Evolutionary conservation across 2,888 invertebrate genomes (phyloP).

Genomic region (Phymatocera aterrima): DNA sequence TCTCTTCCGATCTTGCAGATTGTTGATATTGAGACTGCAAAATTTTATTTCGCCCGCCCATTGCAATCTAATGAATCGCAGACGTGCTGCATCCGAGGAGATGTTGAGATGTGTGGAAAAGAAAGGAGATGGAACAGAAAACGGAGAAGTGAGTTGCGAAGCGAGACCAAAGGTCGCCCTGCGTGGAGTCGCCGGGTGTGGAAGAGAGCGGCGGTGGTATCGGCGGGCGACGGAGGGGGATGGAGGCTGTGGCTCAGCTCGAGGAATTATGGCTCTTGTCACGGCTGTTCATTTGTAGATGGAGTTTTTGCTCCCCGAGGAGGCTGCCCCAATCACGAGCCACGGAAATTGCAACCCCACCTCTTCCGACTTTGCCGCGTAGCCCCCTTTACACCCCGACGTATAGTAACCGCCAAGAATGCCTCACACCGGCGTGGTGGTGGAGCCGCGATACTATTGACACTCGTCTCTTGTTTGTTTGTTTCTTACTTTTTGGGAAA

Average conservation of each 20-base stretch:
- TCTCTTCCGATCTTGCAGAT: too few relatives aligned
- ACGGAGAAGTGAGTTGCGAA: neutral
- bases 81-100: neutral
- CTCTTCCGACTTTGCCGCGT: conserved; percentile 59
- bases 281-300: conserved; percentile 85
- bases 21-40: neutral
- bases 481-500: neutral
- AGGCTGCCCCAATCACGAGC: conserved; percentile 82
- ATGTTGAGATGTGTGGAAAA: neutral
- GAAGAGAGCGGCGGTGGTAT: conserved; percentile 25
- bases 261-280: conserved; percentile 83
- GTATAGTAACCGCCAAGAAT: conserved; percentile 45
- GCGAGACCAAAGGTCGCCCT: conserved; percentile 33
- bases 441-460: conserved; percentile 60
- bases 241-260: conserved; percentile 67
- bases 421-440: conserved; percentile 58
- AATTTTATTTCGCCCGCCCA: neutral
- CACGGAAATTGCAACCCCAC: conserved; percentile 80
- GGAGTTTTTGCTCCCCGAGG: conserved; percentile 82
- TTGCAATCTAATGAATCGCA: neutral
- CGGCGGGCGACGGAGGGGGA: conserved; percentile 35
- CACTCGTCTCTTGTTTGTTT: conserved; percentile 51
- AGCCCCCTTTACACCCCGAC: conserved; percentile 56
- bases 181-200: neutral
- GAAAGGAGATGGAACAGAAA: neutral